Percentiles rank a stretch among this genome's conserved stretches.
These are phyloP conservation scores for Ophioninae sp. DNA, from an alignment of 2,888 invertebrate species.

Conservation along the genomic window DNA sequence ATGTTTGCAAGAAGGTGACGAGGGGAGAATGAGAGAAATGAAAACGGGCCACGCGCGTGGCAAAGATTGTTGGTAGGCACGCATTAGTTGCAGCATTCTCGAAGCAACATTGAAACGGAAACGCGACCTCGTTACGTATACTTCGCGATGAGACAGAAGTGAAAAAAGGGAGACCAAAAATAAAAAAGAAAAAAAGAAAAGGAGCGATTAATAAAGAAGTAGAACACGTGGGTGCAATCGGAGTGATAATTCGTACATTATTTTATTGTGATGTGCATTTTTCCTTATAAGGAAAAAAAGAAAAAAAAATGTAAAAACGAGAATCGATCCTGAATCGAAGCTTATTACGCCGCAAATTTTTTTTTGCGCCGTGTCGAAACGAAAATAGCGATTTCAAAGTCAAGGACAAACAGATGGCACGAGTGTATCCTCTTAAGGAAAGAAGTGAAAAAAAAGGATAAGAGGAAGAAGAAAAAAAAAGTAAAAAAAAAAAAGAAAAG, in stretches of 20 bases:
- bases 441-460: background rate
- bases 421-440: constrained; percentile 10
- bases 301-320: background rate
- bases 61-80: constrained; percentile 34
- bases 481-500: background rate
- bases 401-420: background rate
- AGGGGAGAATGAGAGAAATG: constrained; percentile 22
- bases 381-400: constrained; percentile 19
- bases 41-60: constrained; percentile 50
- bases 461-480: background rate
- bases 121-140: constrained; percentile 37
- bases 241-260: background rate
- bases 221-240: background rate
- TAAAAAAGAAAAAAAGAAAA: background rate
- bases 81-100: constrained; percentile 18
- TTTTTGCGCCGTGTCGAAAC: background rate
- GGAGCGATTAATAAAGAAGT: background rate
- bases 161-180: background rate
- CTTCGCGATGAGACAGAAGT: background rate
- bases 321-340: background rate
- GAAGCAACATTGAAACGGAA: constrained; percentile 25
- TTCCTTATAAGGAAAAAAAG: constrained; percentile 3
- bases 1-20: constrained; percentile 20
- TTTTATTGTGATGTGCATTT: background rate
- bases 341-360: background rate